phyloP scores from a whole-genome alignment of 2,888 invertebrate genomes.

The Machimus atricapillus region DNA sequence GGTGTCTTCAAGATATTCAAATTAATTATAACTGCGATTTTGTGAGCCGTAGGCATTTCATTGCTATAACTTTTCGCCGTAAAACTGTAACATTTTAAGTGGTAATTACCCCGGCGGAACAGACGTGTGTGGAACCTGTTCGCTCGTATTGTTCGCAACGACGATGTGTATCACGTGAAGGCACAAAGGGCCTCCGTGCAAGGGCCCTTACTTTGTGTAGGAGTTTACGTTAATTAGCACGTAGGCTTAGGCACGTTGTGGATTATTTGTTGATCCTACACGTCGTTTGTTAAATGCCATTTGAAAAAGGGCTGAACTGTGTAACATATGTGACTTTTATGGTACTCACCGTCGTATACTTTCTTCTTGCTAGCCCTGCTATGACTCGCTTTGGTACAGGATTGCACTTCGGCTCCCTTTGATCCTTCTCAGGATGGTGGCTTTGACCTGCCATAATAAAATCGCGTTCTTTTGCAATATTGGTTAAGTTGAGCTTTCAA shows the following conservation, averaged over 20 bases:
- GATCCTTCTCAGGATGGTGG: slow-evolving; percentile 10
- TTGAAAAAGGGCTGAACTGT: not conserved
- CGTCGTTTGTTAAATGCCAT: not conserved
- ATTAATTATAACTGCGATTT: not conserved
- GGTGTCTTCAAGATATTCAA: not conserved
- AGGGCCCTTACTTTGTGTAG: slow-evolving; percentile 29
- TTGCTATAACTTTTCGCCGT: not conserved
- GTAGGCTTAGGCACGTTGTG: not conserved
- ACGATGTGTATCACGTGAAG: not conserved
- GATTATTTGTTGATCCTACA: slow-evolving; percentile 25
- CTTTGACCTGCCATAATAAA: not conserved
- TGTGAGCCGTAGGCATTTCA: not conserved
- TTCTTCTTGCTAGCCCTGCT: not conserved
- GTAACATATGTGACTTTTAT: not conserved
- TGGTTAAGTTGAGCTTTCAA: not conserved
- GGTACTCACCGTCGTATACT: not conserved
- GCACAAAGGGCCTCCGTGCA: not conserved
- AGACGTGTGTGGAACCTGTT: not conserved
- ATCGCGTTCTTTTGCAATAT: not conserved
- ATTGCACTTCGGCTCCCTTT: slow-evolving; percentile 21
- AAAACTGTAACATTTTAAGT: slow-evolving; percentile 8
- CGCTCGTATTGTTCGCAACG: not conserved
- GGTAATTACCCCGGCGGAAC: not conserved
- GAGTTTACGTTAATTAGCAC: slow-evolving; percentile 35
- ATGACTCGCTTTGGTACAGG: not conserved